Evolutionary conservation across 37 sponge, comb jelly and placozoan species (phyloP), one percentile per base, ranked within the genome.

Genomic region (Halisarca cf. caerulea): DNA sequence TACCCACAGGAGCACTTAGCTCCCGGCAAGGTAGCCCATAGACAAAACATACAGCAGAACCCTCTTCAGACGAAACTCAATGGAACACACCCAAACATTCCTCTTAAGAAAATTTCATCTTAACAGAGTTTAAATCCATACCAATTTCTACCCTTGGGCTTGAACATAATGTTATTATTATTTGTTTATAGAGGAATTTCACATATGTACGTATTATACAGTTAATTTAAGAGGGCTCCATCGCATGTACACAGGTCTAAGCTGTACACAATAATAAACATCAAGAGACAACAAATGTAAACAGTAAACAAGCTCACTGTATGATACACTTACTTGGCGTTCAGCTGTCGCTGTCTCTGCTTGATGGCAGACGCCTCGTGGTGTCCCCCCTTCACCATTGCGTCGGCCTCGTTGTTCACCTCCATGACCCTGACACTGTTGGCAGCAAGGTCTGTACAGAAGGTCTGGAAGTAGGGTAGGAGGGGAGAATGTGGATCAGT

Each of bases 371-470:
- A 55, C 0, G 90, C 78, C 44, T 93, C 88, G 9, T 87, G 55
- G 70, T 96, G 97, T 21, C 88, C 86, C 0, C 45, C 86, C 53
- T 86, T 91, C 27, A 91, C 61, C 85, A 96, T 85, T 41, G 87
- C 83, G 3, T 93, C 97, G 43, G 94, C 94, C 54, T 88, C 89
- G 28, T 59, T 80, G 84, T 87, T 84, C 59, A 96, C 80, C 66
- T 91, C 90, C 70, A 80, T 86, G 68, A 93, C 88, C 18, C 90
- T 58, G 21, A 78, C 84, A 70, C 92, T 82, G 62, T 89, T 86
- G 32, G 92, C 88, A 6, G 90, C 77, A 82, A 93, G 62, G 40
- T 96, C 97, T 6, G 86, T 93, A 83, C 84, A 86, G 78, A 96
- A 91, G 58, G 35, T 91, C 89, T 91, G 74, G 9, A 60, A 14